Evolutionary conservation across 2,888 invertebrate species (phyloP), one percentile per base, ranked within the genome.

Genomic region (Andrena fulva): DNA sequence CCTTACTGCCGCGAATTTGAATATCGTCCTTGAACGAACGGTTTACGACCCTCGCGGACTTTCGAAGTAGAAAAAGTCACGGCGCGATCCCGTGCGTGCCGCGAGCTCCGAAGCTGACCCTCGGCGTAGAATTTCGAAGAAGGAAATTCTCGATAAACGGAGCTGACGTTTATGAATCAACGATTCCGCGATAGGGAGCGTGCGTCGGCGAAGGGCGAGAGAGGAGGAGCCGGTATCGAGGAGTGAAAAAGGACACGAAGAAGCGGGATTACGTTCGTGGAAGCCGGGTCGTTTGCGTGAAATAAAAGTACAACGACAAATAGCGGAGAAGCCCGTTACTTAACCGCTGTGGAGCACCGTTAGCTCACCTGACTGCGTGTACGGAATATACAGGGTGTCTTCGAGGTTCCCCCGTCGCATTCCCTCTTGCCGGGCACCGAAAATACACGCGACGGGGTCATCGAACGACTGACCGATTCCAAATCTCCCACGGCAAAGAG

Each of bases 301-400:
- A 89, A 90, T 89, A 89, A 91, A 91, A 90, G 89, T 88, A 90
- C 87, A 72, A 77, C 77, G 85, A 89, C 86, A 88, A 89, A 91
- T 90, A 89, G 84, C 71, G 85, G 74, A 78, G 84, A 74, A 89
- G 91, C 86, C 94, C 94, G 94, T 94, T 94, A 94, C 92, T 93
- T 93, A 93, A 93, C 94, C 94, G 93, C 92, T 89, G 82, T 87
- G 78, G 89, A 91, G 91, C 91, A 93, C 94, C 94, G 93, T 94
- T 94, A 93, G 89, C 92, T 94, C 93, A 93, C 92, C 93, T 93
- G 93, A 90, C 91, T 85, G 87, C 92, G 92, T 91, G 92, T 88
- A 89, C 87, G 87, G 92, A 92, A 92, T 92, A 92, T 91, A 91
- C 91, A 87, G 90, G 89, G 88, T 88, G 89, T 79, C 66, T 50